phyloP scores from a whole-genome alignment of 2,113 vertebrate genomes.

The Leucosticte australis region DNA sequence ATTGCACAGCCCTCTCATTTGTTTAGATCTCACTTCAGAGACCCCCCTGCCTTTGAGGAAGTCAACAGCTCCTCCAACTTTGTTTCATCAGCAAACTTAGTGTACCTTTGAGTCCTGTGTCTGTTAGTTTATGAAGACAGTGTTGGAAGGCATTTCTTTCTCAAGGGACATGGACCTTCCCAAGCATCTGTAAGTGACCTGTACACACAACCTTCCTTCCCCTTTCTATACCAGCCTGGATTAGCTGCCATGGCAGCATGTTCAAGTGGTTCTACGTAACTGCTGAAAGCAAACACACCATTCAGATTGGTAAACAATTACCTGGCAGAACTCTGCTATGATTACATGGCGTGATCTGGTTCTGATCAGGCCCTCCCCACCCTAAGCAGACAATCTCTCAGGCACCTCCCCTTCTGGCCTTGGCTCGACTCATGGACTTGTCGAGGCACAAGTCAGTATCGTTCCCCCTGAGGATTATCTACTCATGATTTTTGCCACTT shows the following conservation, averaged over 20 bases:
- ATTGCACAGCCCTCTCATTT: background rate
- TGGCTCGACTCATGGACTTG: background rate
- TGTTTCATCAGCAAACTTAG: background rate
- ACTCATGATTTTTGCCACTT: background rate
- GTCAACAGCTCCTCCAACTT: background rate
- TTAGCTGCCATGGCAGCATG: slow-evolving; percentile 42
- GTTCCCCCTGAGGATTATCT: background rate
- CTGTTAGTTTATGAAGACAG: background rate
- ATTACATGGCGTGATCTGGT: background rate
- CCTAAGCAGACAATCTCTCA: background rate
- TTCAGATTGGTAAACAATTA: slow-evolving; percentile 22
- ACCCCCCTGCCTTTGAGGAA: background rate
- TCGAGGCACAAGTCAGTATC: background rate
- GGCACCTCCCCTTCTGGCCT: background rate
- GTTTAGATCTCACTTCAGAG: background rate
- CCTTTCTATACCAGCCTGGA: background rate
- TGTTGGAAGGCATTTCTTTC: background rate
- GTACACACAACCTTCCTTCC: background rate
- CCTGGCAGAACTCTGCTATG: background rate
- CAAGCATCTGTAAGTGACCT: background rate
- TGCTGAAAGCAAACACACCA: slow-evolving; percentile 26
- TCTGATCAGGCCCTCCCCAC: background rate
- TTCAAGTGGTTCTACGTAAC: background rate
- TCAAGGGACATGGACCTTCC: background rate
- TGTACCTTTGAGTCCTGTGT: background rate